Evolutionary conservation across 2,888 invertebrate genomes (phyloP), one percentile per base, ranked within the genome.

Genomic region (Lasioglossum zephyrum): DNA sequence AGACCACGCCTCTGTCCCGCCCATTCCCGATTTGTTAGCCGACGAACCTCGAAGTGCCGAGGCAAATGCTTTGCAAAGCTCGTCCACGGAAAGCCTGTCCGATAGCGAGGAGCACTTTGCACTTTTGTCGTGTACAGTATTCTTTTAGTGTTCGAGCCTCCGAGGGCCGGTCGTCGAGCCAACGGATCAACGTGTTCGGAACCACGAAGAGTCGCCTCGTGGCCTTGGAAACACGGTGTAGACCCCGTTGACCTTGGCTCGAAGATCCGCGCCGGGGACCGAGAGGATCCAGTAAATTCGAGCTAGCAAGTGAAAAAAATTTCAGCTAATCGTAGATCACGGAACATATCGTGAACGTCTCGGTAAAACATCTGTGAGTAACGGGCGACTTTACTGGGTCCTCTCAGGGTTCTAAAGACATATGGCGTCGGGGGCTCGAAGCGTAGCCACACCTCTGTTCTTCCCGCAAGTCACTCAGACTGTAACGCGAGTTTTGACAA

Each of bases 51-150:
- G 78, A 82, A 79, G 84, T 88, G 86, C 87, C 82, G 79, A 84
- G 78, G 84, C 79, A 79, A 53, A 87, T 57, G 86, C 86, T 77
- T 82, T 57, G 39, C 69, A n/a, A 73, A 76, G 66, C 85, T 77
- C 85, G 57, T 26, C 78, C 70, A 60, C n/a, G 74, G 73, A 57
- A 84, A 70, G 41, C 76, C 73, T 73, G 76, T 53, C 53, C 41
- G 41, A 72, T 79, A 77, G 66, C 83, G 76, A 78, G 87, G 41
- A 87, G 78, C 87, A 87, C 87, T 81, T 87, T 87, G 87, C 87
- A 78, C 77, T 83, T 79, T 81, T 83, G 79, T 87, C 87, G 87
- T 69, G 77, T 79, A 86, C 79, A 86, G 73, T 73, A 57, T 77
- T 60, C 22, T 69, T 69, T 84, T 87, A 82, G 83, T 44, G 73